Conservation (phyloP, 2,888 invertebrate species). For the Coleophora deauratella region DNA sequence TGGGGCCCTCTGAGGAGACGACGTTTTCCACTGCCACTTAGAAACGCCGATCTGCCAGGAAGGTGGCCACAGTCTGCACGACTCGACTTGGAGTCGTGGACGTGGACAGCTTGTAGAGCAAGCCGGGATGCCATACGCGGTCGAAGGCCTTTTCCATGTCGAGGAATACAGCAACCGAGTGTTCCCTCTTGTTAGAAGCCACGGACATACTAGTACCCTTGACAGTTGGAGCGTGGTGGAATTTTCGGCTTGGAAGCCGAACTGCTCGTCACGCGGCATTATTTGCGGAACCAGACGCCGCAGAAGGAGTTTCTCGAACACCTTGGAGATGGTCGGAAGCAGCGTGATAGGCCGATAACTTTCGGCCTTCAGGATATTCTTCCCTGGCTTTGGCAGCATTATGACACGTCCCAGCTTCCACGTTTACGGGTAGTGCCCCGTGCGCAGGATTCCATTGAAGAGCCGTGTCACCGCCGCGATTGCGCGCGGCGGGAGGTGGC, state of each 20-base stretch:
- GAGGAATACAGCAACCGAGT: constrained; percentile 7
- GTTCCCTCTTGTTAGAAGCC: constrained; percentile 3
- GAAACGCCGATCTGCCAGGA: constrained; percentile 14
- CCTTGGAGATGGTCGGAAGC: background rate
- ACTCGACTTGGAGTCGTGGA: constrained; percentile 10
- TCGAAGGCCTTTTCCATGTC: constrained; percentile 19
- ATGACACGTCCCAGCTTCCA: constrained; percentile 16
- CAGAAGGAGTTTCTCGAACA: background rate
- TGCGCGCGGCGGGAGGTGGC: constrained; percentile 9
- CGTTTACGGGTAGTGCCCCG: constrained; percentile 14
- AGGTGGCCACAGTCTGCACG: constrained; percentile 16
- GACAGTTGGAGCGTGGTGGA: constrained; percentile 21
- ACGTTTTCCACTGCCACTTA: no score
- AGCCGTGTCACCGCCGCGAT: constrained; percentile 10
- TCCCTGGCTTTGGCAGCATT: constrained; percentile 18
- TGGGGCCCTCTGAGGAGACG: no score
- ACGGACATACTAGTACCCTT: constrained; percentile 16
- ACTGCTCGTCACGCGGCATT: constrained; percentile 14
- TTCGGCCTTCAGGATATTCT: constrained; percentile 9
- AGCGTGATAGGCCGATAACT: constrained; percentile 14
- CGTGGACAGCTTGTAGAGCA: constrained; percentile 16
- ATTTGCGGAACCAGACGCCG: background rate
- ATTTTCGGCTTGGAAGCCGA: constrained; percentile 18
- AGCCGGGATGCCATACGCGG: background rate
- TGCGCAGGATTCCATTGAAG: constrained; percentile 15